Evolutionary conservation across 2,797 vertebrate genomes (phyloP), one percentile per base, ranked within the genome.

Genomic region (Gallirallus australis): DNA sequence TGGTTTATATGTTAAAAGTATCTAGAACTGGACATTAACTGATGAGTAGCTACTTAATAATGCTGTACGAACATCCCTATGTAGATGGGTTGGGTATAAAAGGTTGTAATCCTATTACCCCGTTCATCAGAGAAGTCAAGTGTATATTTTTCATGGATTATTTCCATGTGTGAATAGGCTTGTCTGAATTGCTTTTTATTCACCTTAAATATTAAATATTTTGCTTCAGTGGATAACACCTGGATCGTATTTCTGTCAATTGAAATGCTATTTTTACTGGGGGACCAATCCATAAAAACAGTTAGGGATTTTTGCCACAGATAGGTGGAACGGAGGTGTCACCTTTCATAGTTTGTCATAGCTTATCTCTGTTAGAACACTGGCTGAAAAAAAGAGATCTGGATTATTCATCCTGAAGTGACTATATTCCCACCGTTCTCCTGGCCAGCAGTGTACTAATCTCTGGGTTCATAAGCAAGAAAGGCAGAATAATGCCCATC

Each of bases 171-270:
- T 63, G 27, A 89, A 56, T 66, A 79, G 33, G 31, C 40, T 86
- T 77, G 27, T 54, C 60, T 53, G 7, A 82, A 80, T 68, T 90
- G 18, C 57, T 82, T 86, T 90, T 90, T 76, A 42, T 92, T 93
- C 68, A 71, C 40, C 30, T 60, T 75, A 84, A 70, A 82, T 90
- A 78, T 71, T 78, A 81, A 81, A 75, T 89, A 77, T 89, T 95
- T 95, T 85, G 14, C 45, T 87, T 70, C 56, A 60, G 28, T 8
- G 2, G 28, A 6, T 87, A 66, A 53, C 31, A 82, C 24, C 65
- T 63, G 50, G 27, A 50, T 96, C 47, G 12, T 64, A 82, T 85
- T 85, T 93, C 79, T 77, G n/a, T 77, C 56, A 82, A 13, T 68
- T 52, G 17, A 91, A 82, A 52, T 64, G 21, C 17, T 73, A 1